These are phyloP conservation scores for Hucho hucho DNA, from an alignment of 2,113 vertebrate genomes.

Conservation along the genomic window DNA sequence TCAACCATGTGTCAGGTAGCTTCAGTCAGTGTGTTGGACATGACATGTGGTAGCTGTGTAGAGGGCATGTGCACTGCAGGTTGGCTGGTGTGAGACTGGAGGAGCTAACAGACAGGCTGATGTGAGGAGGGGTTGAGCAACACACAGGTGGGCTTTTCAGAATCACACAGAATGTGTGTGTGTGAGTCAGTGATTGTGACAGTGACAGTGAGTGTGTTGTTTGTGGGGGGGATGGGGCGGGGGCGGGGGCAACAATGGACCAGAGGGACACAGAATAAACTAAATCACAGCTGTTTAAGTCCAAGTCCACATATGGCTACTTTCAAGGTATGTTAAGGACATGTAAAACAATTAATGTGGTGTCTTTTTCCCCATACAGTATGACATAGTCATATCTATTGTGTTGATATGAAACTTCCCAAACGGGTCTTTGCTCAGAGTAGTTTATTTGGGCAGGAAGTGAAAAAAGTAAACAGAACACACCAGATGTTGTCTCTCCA, in stretches of 20 bases:
- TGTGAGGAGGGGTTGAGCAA: conserved; percentile 26
- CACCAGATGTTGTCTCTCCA: background rate
- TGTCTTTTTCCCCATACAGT: background rate
- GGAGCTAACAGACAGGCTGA: conserved; percentile 8
- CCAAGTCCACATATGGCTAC: background rate
- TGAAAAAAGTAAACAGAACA: too few relatives aligned
- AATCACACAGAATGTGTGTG: too few relatives aligned
- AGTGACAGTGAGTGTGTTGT: background rate
- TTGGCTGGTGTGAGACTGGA: conserved; percentile 29
- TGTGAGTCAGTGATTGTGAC: too few relatives aligned
- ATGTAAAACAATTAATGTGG: background rate
- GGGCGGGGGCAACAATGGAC: too few relatives aligned
- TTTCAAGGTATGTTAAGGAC: background rate
- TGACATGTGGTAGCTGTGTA: conserved; percentile 43
- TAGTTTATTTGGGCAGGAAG: background rate
- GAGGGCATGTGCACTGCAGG: conserved; percentile 23
- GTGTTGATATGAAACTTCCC: too few relatives aligned
- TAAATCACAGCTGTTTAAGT: background rate
- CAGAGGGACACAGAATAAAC: too few relatives aligned
- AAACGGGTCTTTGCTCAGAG: too few relatives aligned
- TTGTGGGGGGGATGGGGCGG: too few relatives aligned
- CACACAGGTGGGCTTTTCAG: conserved; percentile 39
- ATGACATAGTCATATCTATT: conserved; percentile 6
- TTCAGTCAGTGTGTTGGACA: background rate
- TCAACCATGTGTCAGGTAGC: background rate